Conservation (phyloP, 2,797 vertebrate genomes). For the Phaenicophaeus curvirostris region DNA sequence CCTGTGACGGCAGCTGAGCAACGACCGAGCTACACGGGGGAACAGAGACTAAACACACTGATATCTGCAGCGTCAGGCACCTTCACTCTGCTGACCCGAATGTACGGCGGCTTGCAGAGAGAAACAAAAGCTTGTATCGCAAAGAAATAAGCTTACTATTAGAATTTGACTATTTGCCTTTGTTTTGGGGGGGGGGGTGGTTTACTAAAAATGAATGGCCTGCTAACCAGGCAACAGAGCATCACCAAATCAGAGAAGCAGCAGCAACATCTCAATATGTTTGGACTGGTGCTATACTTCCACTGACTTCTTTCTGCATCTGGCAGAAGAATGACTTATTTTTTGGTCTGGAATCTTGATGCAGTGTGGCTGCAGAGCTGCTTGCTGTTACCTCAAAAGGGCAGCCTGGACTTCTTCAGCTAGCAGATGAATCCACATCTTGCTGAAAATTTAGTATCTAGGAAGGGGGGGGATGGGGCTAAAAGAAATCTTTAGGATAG, state of each 20-base stretch:
- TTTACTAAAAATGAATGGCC: background rate
- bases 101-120: background rate
- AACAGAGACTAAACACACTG: no score
- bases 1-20: no score
- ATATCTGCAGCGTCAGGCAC: no score
- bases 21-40: no score
- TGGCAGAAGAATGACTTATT: accelerated
- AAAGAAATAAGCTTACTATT: accelerated
- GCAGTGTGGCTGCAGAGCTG: accelerated
- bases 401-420: no score
- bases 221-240: background rate
- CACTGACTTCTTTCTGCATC: accelerated
- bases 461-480: background rate
- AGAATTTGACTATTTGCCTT: accelerated
- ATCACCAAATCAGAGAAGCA: accelerated
- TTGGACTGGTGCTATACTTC: background rate
- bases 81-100: no score
- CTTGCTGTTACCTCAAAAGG: no score
- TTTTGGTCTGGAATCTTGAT: background rate
- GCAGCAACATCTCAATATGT: accelerated
- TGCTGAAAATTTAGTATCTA: background rate
- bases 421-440: no score
- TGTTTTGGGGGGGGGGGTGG: no score
- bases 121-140: background rate
- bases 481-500: background rate